phyloP scores from a whole-genome alignment of 2,113 vertebrate genomes.

The Corvus cornix region DNA sequence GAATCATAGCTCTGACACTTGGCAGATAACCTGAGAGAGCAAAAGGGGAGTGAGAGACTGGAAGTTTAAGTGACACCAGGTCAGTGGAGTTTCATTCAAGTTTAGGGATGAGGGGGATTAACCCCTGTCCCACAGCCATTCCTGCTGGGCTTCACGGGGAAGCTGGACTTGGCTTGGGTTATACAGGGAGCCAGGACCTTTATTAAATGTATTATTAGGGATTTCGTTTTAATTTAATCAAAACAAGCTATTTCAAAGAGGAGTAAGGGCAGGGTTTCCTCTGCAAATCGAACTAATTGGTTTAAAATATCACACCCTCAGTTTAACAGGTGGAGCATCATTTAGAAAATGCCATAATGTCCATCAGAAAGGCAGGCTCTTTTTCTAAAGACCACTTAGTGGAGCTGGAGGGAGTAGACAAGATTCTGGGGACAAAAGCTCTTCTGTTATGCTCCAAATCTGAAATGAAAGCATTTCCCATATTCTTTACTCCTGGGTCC shows the following conservation, averaged over 20 bases:
- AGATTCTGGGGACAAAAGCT: neutral
- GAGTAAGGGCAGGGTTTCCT: neutral
- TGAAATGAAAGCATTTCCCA: neutral
- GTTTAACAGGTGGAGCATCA: neutral
- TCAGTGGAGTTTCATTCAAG: neutral
- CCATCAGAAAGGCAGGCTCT: neutral
- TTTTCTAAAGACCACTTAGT: neutral
- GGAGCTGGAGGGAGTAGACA: neutral
- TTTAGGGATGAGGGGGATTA: neutral
- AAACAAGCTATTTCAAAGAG: neutral
- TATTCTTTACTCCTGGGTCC: neutral
- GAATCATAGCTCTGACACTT: neutral
- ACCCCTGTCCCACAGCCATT: neutral
- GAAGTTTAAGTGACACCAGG: neutral
- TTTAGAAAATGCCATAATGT: neutral
- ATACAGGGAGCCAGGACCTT: neutral
- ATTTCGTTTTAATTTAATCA: constrained; percentile 16
- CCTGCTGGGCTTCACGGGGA: neutral
- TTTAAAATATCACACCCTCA: neutral
- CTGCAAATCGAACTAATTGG: neutral
- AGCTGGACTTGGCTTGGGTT: neutral
- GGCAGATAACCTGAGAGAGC: neutral
- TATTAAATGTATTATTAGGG: neutral
- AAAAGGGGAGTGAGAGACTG: neutral
- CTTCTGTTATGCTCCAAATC: neutral